A percentile compares a stretch with the other conserved stretches of the same genome.
These are phyloP conservation scores for Xestia c-nigrum DNA, from an alignment of 2,888 invertebrate species.

Conservation along the genomic window DNA sequence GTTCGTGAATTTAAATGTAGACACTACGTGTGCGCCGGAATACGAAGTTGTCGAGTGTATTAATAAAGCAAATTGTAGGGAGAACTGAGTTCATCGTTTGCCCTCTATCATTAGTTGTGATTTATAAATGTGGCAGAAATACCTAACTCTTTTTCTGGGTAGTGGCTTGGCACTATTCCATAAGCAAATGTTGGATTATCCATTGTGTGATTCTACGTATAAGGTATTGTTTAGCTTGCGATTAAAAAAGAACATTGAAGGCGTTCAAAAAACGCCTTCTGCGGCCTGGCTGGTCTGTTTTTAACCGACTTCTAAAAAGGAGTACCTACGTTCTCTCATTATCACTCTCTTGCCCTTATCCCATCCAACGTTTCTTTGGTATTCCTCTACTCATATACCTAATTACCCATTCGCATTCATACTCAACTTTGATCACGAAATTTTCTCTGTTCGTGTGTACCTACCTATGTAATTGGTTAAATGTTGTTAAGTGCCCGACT, in stretches of 20 bases:
- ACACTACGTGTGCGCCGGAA: constrained; percentile 55
- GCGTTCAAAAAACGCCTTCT: neutral
- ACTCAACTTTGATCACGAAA: no score
- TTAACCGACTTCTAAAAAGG: no score
- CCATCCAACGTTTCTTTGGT: no score
- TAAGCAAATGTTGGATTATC: neutral
- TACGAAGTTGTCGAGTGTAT: constrained; percentile 60
- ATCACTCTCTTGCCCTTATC: no score
- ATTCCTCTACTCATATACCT: no score
- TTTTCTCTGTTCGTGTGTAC: no score
- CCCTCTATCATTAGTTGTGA: constrained; percentile 56
- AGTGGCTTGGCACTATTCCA: neutral
- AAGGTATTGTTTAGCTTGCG: neutral
- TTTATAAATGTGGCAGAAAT: constrained; percentile 52
- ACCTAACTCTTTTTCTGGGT: constrained; percentile 47
- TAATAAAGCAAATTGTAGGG: constrained; percentile 64
- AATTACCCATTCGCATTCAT: no score
- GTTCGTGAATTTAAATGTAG: constrained; percentile 76
- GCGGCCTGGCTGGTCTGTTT: neutral
- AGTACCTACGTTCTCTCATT: no score
- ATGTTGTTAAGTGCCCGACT: no score
- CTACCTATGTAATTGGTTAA: no score
- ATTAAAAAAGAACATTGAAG: neutral
- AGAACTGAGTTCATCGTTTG: constrained; percentile 49
- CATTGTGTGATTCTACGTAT: neutral